phyloP scores from a whole-genome alignment of 2,888 invertebrate genomes.

The Parapristionchus giblindavisi region DNA sequence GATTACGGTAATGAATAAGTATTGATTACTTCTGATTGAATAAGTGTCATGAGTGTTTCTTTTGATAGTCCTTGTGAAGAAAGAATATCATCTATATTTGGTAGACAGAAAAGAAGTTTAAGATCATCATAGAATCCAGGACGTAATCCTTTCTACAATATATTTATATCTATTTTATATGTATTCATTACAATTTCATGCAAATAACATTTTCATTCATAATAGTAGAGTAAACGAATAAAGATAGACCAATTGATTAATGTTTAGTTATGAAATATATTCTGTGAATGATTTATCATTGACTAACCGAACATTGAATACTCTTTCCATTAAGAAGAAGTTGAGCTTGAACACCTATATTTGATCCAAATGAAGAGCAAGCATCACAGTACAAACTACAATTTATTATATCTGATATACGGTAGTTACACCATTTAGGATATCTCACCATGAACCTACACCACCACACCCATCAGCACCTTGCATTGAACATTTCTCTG shows the following conservation, averaged over 20 bases:
- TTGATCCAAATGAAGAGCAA: slow-evolving; percentile 61
- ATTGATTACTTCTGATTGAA: slow-evolving; percentile 59
- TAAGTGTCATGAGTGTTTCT: slow-evolving; percentile 62
- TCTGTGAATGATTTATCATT: background rate
- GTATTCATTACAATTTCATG: background rate
- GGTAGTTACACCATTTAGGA: background rate
- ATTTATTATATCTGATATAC: background rate
- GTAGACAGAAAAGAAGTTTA: slow-evolving; percentile 66
- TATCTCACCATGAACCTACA: slow-evolving; percentile 64
- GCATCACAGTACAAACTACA: slow-evolving; percentile 68
- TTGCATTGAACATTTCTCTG: slow-evolving; percentile 64
- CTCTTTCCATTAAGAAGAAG: slow-evolving; percentile 64
- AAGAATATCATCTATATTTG: slow-evolving; percentile 65
- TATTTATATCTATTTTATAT: background rate
- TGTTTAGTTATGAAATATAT: background rate
- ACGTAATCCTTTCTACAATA: slow-evolving; percentile 56
- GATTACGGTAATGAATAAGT: slow-evolving; percentile 3
- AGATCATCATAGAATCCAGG: slow-evolving; percentile 66
- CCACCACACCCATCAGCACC: slow-evolving; percentile 66
- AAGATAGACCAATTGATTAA: background rate
- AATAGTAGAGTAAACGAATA: background rate
- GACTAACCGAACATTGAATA: slow-evolving; percentile 57
- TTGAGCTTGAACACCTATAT: slow-evolving; percentile 63
- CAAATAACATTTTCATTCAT: background rate
- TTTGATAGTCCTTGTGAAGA: slow-evolving; percentile 63